Conservation (phyloP, 2,113 vertebrate genomes). For the Cisticola juncidis region DNA sequence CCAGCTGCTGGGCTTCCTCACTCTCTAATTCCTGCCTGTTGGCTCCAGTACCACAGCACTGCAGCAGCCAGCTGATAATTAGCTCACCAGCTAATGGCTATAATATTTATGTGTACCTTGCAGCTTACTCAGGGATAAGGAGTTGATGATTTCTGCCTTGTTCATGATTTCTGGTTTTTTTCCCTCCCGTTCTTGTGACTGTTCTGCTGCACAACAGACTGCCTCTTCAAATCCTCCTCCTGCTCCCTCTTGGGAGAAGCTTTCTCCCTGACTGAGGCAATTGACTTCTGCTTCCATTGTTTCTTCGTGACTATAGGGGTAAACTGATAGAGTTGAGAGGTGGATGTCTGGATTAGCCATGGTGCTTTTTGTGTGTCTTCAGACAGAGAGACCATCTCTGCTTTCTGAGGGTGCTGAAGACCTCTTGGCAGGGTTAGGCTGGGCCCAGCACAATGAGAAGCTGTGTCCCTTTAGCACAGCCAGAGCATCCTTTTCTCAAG, state of each 20-base stretch:
- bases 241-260: not conserved
- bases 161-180: not conserved
- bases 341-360: not conserved
- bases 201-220: not conserved
- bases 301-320: not conserved
- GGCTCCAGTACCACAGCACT: not conserved
- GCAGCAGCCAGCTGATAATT: not conserved
- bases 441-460: not conserved
- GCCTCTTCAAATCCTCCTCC: not conserved
- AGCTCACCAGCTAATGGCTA: not conserved
- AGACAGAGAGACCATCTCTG: not conserved
- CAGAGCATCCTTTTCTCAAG: not conserved
- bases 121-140: not conserved
- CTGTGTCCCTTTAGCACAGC: not conserved
- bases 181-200: not conserved
- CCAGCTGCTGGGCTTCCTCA: not conserved
- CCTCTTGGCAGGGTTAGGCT: accelerated
- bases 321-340: not conserved
- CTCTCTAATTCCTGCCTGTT: not conserved
- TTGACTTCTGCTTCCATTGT: not conserved
- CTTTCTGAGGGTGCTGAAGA: not conserved
- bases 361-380: not conserved
- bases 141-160: not conserved
- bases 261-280: not conserved
- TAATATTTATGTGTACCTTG: not conserved